phyloP scores from a whole-genome alignment of 2,797 vertebrate species.

The Liasis olivaceus region DNA sequence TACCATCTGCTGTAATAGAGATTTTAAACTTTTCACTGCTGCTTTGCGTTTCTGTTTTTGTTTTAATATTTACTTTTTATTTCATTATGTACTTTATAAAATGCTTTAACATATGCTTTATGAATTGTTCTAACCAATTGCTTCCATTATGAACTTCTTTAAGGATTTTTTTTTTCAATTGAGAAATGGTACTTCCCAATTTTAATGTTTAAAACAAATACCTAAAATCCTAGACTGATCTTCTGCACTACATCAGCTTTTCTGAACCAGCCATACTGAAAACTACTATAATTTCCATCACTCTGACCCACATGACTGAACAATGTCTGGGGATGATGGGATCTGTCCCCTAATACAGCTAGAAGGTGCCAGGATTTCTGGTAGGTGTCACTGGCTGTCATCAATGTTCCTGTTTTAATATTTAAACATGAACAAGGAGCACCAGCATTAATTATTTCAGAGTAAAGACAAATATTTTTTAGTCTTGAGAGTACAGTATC shows the following conservation, averaged over 20 bases:
- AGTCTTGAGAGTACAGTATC: background rate
- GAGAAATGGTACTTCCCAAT: background rate
- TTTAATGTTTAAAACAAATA: background rate
- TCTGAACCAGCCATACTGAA: background rate
- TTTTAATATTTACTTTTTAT: background rate
- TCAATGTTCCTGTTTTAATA: background rate
- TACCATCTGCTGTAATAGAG: background rate
- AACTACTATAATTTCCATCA: background rate
- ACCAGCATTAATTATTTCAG: background rate
- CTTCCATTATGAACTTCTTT: background rate
- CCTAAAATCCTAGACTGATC: background rate
- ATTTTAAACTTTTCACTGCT: background rate
- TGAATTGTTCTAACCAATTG: background rate
- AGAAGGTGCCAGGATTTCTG: background rate
- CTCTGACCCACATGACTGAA: background rate
- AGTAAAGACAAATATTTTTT: background rate
- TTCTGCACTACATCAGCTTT: background rate
- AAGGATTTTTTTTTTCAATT: background rate
- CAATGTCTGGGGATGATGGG: background rate
- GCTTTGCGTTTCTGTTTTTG: background rate
- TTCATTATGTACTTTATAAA: background rate
- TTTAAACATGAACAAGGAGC: background rate
- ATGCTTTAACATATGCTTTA: background rate
- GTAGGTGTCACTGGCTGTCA: background rate
- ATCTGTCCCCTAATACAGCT: background rate